Evolutionary conservation across 2,113 vertebrate genomes (phyloP).

Genomic region (rat (Rattus norvegicus)): DNA sequence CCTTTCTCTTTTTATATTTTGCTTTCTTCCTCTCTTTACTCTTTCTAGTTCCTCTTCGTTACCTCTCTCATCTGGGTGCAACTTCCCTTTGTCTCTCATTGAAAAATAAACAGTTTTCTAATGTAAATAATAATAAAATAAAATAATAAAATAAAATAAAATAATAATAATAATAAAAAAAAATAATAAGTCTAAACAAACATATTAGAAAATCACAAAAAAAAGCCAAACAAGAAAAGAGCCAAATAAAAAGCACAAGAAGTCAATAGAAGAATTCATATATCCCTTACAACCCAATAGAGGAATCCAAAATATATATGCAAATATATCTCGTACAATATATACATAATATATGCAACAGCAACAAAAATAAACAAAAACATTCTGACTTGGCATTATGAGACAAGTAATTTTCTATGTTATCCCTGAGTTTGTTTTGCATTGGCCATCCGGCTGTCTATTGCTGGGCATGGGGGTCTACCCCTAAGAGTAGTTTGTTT

Average conservation of each 20-base stretch:
- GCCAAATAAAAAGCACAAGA: too few relatives aligned
- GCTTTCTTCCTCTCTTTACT: background rate
- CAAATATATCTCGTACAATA: background rate
- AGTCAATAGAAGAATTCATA: background rate
- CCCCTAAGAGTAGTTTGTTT: background rate
- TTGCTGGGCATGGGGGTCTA: background rate
- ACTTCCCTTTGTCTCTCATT: too few relatives aligned
- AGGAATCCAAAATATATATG: background rate
- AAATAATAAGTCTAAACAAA: too few relatives aligned
- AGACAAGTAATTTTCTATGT: background rate
- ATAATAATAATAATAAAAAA: too few relatives aligned
- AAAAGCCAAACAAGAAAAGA: too few relatives aligned
- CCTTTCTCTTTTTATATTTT: background rate
- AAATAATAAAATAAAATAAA: too few relatives aligned
- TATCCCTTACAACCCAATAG: background rate
- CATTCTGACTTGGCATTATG: background rate
- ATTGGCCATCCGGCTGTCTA: background rate
- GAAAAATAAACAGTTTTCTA: too few relatives aligned
- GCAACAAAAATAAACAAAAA: background rate
- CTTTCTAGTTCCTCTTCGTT: background rate
- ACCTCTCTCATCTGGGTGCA: background rate
- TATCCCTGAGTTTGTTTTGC: background rate
- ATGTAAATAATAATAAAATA: too few relatives aligned
- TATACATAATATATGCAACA: background rate
- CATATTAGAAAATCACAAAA: too few relatives aligned